Percentiles rank a stretch among this genome's conserved stretches.
Evolutionary conservation across 1,140 invertebrate genomes (phyloP).

Genomic region (Zaprionus ornatus): DNA sequence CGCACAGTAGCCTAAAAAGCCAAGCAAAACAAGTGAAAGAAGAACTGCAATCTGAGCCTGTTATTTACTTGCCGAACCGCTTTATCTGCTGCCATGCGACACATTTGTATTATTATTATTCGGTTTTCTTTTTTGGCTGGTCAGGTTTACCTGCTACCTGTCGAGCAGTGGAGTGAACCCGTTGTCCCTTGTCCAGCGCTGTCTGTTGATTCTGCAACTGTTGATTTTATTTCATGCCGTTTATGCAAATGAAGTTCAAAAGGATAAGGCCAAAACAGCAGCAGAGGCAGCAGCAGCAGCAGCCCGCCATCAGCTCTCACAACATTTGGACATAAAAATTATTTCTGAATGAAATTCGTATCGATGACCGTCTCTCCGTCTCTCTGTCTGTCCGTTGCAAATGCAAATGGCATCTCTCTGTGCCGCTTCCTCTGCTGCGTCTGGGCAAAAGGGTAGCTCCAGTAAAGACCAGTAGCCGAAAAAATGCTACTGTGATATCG

Average conservation of each 20-base stretch:
- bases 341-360: constrained; percentile 81
- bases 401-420: constrained; percentile 68
- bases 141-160: constrained; percentile 24
- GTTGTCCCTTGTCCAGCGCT: constrained; percentile 28
- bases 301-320: constrained; percentile 43
- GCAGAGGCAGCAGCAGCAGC: constrained; percentile 21
- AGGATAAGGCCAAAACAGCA: constrained; percentile 76
- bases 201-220: constrained; percentile 71
- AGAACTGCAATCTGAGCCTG: constrained; percentile 63
- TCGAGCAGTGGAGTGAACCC: constrained; percentile 7
- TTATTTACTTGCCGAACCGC: constrained; percentile 51
- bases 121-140: constrained; percentile 47
- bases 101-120: constrained; percentile 61
- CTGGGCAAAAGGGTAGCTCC: constrained; percentile 51
- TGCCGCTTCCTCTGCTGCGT: not conserved
- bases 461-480: constrained; percentile 77
- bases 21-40: not conserved
- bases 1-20: constrained; percentile 24
- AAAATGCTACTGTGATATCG: constrained; percentile 77
- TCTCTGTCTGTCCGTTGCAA: constrained; percentile 46
- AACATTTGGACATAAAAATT: constrained; percentile 81
- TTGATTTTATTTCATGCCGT: constrained; percentile 82
- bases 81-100: constrained; percentile 71
- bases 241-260: constrained; percentile 82
- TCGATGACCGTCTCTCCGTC: constrained; percentile 58